Percentiles rank a stretch among this genome's conserved stretches.
Conservation (phyloP, 1,140 invertebrate genomes). For the Pomphorhynchus laevis region DNA sequence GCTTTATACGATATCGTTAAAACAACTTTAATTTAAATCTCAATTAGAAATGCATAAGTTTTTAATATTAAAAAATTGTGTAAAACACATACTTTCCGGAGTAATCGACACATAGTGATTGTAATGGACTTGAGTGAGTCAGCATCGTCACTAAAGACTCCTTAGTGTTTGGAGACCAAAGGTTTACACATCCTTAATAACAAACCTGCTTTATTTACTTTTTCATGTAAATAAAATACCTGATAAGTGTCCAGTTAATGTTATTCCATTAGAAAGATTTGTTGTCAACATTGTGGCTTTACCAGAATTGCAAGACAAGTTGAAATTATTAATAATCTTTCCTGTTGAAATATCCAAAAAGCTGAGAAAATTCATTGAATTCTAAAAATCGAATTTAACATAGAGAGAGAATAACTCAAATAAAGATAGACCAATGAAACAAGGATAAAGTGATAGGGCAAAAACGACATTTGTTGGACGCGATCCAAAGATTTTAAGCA, state of each 20-base stretch:
- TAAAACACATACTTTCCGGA: conserved; percentile 31
- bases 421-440: conserved; percentile 31
- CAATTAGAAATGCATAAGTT: too few relatives aligned
- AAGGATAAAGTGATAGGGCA: conserved; percentile 82
- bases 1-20: too few relatives aligned
- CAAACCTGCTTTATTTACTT: too few relatives aligned
- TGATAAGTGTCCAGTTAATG: too few relatives aligned
- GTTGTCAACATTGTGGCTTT: too few relatives aligned
- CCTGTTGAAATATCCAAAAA: conserved; percentile 83
- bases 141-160: conserved; percentile 55
- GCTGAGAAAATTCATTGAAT: conserved; percentile 37
- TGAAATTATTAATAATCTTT: conserved; percentile 20
- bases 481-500: conserved; percentile 51
- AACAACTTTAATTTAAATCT: too few relatives aligned
- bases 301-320: too few relatives aligned
- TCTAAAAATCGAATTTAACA: conserved; percentile 25
- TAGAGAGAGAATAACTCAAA: conserved; percentile 4
- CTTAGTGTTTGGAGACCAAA: conserved; percentile 65
- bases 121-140: conserved; percentile 45
- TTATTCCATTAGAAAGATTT: too few relatives aligned
- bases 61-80: too few relatives aligned
- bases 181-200: conserved; percentile 32
- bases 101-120: conserved; percentile 40
- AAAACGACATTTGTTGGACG: conserved; percentile 46
- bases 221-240: too few relatives aligned